Percentiles rank a stretch among this genome's conserved stretches.
Conservation (phyloP, 2,888 invertebrate genomes). For the Pandemis cinnamomeana region DNA sequence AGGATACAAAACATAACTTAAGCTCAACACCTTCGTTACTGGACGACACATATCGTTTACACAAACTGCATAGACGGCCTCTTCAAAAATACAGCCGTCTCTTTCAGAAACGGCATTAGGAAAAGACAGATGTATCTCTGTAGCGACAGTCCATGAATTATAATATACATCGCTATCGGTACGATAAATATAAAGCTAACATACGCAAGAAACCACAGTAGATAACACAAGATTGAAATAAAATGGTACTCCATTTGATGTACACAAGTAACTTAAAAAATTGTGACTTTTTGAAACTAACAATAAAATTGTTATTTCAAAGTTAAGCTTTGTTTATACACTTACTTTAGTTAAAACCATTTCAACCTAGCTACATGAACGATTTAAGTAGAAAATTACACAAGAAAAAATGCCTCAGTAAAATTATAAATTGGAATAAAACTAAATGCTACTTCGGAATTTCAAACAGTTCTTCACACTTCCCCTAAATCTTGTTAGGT, state of each 20-base stretch:
- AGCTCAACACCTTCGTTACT: not conserved
- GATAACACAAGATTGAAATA: not conserved
- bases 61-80: not conserved
- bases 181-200: not conserved
- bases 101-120: not conserved
- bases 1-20: not conserved
- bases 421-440: not conserved
- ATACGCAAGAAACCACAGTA: not conserved
- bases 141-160: no score
- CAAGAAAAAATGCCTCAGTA: not conserved
- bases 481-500: no score
- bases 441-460: conserved; percentile 15
- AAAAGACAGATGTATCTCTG: not conserved
- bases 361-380: not conserved
- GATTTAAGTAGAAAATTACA: not conserved
- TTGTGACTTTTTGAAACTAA: not conserved
- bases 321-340: no score
- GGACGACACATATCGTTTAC: not conserved
- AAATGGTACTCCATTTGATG: not conserved
- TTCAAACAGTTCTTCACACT: not conserved
- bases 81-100: not conserved
- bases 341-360: not conserved
- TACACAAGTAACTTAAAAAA: not conserved
- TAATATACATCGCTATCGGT: not conserved
- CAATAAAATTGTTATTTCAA: no score